Conservation (phyloP, 1,140 invertebrate species). For the Lepeophtheirus salmonis region DNA sequence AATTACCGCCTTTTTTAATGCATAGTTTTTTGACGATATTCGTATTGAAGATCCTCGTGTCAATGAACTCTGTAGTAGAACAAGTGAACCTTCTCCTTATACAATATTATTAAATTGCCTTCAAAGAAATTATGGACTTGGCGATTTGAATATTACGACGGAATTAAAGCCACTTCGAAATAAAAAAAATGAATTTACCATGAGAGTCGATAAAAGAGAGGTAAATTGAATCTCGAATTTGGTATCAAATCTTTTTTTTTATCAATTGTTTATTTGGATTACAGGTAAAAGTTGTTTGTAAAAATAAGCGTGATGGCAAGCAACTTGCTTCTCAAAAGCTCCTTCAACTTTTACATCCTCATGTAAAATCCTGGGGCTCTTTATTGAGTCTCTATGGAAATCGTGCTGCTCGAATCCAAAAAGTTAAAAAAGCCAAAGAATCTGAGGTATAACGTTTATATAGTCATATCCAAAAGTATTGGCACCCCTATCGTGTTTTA, state of each 20-base stretch:
- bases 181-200: slow-evolving; percentile 80
- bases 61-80: slow-evolving; percentile 77
- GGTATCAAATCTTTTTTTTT: no score
- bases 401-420: not conserved
- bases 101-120: slow-evolving; percentile 77
- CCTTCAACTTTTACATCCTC: slow-evolving; percentile 37
- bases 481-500: no score
- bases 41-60: slow-evolving; percentile 79
- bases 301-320: slow-evolving; percentile 94
- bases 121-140: slow-evolving; percentile 71
- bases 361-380: slow-evolving; percentile 2
- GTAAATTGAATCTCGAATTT: no score
- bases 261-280: no score
- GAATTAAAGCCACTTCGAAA: slow-evolving; percentile 70
- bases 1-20: slow-evolving; percentile 21
- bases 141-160: slow-evolving; percentile 68
- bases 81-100: slow-evolving; percentile 83
- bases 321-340: slow-evolving; percentile 89
- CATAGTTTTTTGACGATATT: slow-evolving; percentile 77
- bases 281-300: slow-evolving; percentile 63
- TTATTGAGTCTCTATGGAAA: slow-evolving; percentile 11
- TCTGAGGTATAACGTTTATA: slow-evolving; percentile 3
- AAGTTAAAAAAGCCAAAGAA: not conserved
- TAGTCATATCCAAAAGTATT: no score
- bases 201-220: slow-evolving; percentile 84